These are phyloP conservation scores for Lerema accius DNA, from an alignment of 1,140 invertebrate species.

Conservation along the genomic window DNA sequence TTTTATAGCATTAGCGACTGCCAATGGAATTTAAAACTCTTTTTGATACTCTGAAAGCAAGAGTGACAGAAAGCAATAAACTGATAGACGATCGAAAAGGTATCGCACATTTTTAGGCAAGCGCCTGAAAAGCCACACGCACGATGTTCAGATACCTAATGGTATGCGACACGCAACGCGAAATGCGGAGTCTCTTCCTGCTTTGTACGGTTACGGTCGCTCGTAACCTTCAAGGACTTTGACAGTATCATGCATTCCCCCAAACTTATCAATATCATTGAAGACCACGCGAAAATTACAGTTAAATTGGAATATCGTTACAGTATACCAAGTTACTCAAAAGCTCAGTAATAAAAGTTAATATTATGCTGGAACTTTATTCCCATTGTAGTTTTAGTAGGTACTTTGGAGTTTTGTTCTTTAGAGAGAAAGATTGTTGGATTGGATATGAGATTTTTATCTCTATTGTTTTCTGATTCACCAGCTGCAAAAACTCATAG, in stretches of 20 bases:
- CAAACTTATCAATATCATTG: slow-evolving; percentile 30
- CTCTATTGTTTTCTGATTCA: too few relatives aligned
- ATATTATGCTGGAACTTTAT: too few relatives aligned
- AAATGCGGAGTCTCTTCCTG: slow-evolving; percentile 48
- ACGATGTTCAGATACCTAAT: slow-evolving; percentile 45
- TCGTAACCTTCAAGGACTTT: slow-evolving; percentile 62
- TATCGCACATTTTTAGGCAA: slow-evolving; percentile 48
- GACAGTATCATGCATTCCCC: slow-evolving; percentile 29
- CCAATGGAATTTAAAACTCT: too few relatives aligned
- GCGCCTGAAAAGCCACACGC: slow-evolving; percentile 50
- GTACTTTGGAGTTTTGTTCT: too few relatives aligned
- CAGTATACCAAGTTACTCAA: too few relatives aligned
- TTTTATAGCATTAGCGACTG: too few relatives aligned
- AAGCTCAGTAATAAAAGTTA: too few relatives aligned
- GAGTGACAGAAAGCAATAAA: not conserved
- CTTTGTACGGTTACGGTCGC: slow-evolving; percentile 36
- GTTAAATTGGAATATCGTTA: slow-evolving; percentile 5
- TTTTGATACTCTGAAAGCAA: too few relatives aligned
- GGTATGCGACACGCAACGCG: slow-evolving; percentile 48
- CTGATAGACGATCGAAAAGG: slow-evolving; percentile 49
- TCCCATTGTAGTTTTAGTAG: slow-evolving; percentile 4
- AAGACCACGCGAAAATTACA: slow-evolving; percentile 30
- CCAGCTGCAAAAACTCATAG: too few relatives aligned
- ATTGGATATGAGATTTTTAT: too few relatives aligned
- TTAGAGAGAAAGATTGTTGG: too few relatives aligned